A percentile compares a stretch with the other conserved stretches of the same genome.
Evolutionary conservation across 2,888 invertebrate genomes (phyloP).

Genomic region (Dolomedes plantarius): DNA sequence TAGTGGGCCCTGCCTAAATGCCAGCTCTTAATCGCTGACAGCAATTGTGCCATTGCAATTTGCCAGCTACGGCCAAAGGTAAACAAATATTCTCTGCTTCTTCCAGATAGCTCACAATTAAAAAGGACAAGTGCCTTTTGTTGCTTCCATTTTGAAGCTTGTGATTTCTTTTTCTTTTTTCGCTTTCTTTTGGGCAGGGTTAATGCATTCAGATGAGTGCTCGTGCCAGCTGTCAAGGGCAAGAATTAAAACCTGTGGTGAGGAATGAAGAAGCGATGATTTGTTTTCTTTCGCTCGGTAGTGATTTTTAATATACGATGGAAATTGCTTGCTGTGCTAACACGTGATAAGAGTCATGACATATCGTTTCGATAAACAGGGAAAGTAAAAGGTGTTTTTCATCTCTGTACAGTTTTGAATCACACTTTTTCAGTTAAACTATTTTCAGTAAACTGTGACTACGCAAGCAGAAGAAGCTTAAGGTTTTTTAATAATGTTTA

Average conservation of each 20-base stretch:
- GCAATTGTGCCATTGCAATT: slow-evolving; percentile 27
- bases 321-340: too few relatives aligned
- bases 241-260: slow-evolving; percentile 1
- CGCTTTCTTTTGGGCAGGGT: slow-evolving; percentile 19
- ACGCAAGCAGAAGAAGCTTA: too few relatives aligned
- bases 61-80: slow-evolving; percentile 26
- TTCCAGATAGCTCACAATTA: slow-evolving; percentile 39
- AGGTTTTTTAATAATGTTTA: too few relatives aligned
- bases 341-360: too few relatives aligned
- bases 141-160: slow-evolving; percentile 21
- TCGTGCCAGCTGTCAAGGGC: slow-evolving; percentile 55
- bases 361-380: too few relatives aligned
- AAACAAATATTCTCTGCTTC: slow-evolving; percentile 30
- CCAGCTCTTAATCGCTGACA: slow-evolving; percentile 62
- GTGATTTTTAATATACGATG: neutral
- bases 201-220: slow-evolving; percentile 34
- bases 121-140: slow-evolving; percentile 41
- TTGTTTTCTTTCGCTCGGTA: neutral
- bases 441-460: too few relatives aligned
- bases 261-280: neutral
- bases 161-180: neutral
- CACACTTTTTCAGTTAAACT: too few relatives aligned
- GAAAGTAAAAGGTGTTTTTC: too few relatives aligned
- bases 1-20: slow-evolving; percentile 45
- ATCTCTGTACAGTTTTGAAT: too few relatives aligned